Base-by-base conservation (phyloP, 2,113 vertebrate species). In the Sisor rabdophorus region DNA sequence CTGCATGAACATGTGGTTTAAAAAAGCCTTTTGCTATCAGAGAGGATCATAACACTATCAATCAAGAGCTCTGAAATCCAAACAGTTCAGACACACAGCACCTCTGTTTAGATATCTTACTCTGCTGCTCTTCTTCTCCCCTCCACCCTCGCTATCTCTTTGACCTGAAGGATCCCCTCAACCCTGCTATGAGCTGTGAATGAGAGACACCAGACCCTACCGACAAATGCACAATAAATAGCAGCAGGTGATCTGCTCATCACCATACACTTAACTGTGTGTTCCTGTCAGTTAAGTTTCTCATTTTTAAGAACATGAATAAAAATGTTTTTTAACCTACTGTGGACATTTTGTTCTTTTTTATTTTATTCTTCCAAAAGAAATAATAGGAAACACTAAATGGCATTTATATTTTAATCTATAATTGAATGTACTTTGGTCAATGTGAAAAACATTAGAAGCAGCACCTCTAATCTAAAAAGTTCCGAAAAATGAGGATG, bases 11-110 rank as follows among this genome's bases (percentile, higher is more conserved):
- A 17, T 19, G 26, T 60, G 75, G 30, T n/a, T 53, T 11, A 68
- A 65, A 58, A 78, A 69, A 47, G 4, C 5, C 10, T 63, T 75
- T 55, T 15, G 60, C 52, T 78, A 76, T 76, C 79, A 76, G 40
- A 24, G 60, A 54, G 30, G 61, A 68, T 80, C 58, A 76, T 72
- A 75, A 81, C 72, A 81, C 63, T 71, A 83, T 83, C 61, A 81
- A 81, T 83, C 79, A 83, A 44, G 73, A 69, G 77, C 55, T 56
- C 54, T 73, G 54, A 83, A 81, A 83, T 58, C 71, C 68, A 81
- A 83, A 83, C 82, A 81, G 72, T 74, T 56, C 63, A 76, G 78
- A 79, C 79, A 79, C 67, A 79, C 58, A 71, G 53, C 63, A 81
- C 73, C 55, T 69, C 76, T 83, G 78, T 83, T 81, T 81, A 81